A percentile compares a stretch with the other conserved stretches of the same genome.
These are phyloP conservation scores for Lycia hirtaria DNA, from an alignment of 2,888 invertebrate genomes.

Conservation along the genomic window DNA sequence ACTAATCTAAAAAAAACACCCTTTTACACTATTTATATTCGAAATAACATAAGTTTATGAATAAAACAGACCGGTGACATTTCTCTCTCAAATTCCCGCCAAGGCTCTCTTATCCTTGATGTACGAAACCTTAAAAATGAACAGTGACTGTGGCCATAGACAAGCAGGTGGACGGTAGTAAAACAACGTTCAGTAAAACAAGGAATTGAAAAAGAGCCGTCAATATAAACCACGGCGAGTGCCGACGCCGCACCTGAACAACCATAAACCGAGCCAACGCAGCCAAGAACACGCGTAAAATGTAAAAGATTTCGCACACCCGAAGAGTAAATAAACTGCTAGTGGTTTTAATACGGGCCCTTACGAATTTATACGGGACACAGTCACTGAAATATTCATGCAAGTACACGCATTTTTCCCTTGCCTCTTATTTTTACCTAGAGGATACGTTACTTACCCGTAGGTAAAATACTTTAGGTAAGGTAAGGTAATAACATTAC, in stretches of 20 bases:
- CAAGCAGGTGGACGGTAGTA: too few species aligned
- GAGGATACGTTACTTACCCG: slow-evolving; percentile 3
- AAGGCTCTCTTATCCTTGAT: too few species aligned
- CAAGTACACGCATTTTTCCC: slow-evolving; percentile 38
- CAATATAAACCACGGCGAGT: slow-evolving; percentile 19
- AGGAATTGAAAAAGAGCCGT: slow-evolving; percentile 10
- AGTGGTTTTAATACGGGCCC: slow-evolving; percentile 46
- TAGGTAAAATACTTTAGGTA: slow-evolving; percentile 19
- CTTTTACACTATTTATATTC: too few species aligned
- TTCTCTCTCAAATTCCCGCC: too few species aligned
- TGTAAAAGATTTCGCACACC: slow-evolving; percentile 26
- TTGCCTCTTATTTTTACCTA: slow-evolving; percentile 41
- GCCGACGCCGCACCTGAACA: slow-evolving; percentile 1
- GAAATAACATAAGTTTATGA: too few species aligned
- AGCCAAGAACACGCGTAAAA: slow-evolving; percentile 21
- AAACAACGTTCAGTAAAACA: slow-evolving; percentile 11
- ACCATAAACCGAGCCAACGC: neutral
- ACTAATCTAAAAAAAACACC: too few species aligned
- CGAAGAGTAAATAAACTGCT: slow-evolving; percentile 49
- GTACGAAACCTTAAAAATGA: too few species aligned
- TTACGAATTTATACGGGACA: slow-evolving; percentile 44
- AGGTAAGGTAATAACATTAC: slow-evolving; percentile 27
- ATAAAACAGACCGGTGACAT: too few species aligned
- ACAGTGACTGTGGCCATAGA: too few species aligned
- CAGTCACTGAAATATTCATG: slow-evolving; percentile 50